phyloP scores from a whole-genome alignment of 2,113 vertebrate genomes.

The Hystrix cristata region DNA sequence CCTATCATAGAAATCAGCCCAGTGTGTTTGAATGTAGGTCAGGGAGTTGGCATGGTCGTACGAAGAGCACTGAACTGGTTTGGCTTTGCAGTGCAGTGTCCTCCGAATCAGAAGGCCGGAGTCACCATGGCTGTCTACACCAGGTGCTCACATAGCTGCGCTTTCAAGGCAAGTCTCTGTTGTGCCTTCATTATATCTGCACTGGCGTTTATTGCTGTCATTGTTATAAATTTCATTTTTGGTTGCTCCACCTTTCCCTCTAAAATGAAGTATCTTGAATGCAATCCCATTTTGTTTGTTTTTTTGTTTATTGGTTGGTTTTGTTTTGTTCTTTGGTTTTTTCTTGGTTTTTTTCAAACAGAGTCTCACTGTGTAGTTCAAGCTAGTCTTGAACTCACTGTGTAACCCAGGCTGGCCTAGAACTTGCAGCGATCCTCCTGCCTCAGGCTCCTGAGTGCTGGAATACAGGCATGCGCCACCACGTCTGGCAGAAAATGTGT shows the following conservation, averaged over 20 bases:
- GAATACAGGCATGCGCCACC: not conserved
- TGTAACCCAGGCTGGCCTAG: not conserved
- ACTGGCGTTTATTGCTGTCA: not conserved
- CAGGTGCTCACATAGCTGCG: not conserved
- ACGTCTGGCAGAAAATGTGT: too few relatives aligned
- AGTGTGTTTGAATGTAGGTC: not conserved
- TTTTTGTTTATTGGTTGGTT: not conserved
- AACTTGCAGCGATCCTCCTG: not conserved
- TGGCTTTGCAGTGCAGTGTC: not conserved
- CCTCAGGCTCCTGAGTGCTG: not conserved
- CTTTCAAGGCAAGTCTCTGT: not conserved
- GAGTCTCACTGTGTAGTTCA: not conserved
- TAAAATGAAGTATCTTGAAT: constrained; percentile 44
- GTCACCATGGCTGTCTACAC: not conserved
- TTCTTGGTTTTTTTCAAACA: not conserved
- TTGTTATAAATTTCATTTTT: not conserved
- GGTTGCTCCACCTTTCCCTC: not conserved
- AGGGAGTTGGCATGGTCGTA: not conserved
- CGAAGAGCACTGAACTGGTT: not conserved
- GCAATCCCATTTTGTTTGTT: not conserved
- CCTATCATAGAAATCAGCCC: not conserved
- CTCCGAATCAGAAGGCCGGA: not conserved
- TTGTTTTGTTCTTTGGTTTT: not conserved
- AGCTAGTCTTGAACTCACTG: not conserved
- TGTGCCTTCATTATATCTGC: not conserved